phyloP scores from a whole-genome alignment of 2,113 vertebrate genomes.

The Zingel zingel region DNA sequence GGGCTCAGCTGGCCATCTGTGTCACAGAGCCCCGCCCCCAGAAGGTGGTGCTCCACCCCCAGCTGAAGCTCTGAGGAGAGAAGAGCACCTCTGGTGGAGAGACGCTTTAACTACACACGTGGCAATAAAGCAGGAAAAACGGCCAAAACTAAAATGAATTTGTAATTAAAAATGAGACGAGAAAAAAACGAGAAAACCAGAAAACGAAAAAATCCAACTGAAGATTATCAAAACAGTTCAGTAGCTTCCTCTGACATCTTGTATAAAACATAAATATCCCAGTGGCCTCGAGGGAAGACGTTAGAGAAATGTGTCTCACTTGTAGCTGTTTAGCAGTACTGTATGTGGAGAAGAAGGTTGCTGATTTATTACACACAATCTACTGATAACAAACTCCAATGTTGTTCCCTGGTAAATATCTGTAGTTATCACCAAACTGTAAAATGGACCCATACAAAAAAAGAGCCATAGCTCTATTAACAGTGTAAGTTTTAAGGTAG shows the following conservation, averaged over 20 bases:
- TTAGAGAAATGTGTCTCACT: not conserved
- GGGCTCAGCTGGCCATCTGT: conserved; percentile 80
- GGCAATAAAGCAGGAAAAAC: fast-evolving
- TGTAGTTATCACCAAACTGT: not conserved
- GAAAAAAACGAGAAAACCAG: not conserved
- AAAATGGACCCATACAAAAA: not conserved
- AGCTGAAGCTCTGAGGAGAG: conserved; percentile 80
- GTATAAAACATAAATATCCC: not conserved
- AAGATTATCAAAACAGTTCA: not conserved
- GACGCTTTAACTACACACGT: conserved; percentile 32
- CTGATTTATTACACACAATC: not conserved
- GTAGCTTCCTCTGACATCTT: not conserved
- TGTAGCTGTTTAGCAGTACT: not conserved
- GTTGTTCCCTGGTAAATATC: not conserved
- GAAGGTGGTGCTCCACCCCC: conserved; percentile 81
- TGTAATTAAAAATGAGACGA: not conserved
- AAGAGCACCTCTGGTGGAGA: conserved; percentile 71
- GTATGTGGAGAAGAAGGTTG: not conserved
- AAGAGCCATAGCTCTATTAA: not conserved
- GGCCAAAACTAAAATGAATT: not conserved
- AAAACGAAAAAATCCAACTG: fast-evolving
- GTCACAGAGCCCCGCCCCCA: conserved; percentile 76
- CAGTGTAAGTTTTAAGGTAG: not conserved
- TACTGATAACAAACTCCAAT: not conserved
- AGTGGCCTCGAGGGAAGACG: too few species aligned